Evolutionary conservation across 2,113 vertebrate species (phyloP), one percentile per base, ranked within the genome.

Genomic region (Xiphophorus hellerii): DNA sequence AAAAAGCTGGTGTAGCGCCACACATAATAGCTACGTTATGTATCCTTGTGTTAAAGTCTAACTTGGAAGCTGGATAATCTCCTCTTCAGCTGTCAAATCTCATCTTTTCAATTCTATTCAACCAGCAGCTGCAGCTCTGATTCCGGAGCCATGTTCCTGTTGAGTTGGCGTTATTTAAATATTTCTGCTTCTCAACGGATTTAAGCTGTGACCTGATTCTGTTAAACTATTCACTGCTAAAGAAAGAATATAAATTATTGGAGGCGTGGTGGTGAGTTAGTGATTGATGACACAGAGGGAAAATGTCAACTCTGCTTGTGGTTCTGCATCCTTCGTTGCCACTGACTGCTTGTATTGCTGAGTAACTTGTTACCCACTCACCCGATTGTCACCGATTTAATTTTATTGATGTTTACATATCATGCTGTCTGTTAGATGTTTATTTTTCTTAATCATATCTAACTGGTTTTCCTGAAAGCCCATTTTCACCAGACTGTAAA

Each of bases 221-320:
- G 69, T 68, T 69, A 42, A 66, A 66, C 69, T 66, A 33, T 65
- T 84, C 66, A 27, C 70, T 35, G 71, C 58, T n/a, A 12, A 62
- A 80, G 83, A 83, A 66, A 77, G 76, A 64, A 67, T 77, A 37
- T 85, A 48, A 82, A 48, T 48, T 48, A 48, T 6, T 58, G 51
- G 22, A 25, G 7, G 25, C 25, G 51, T 20, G 25, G 22, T n/a
- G 51, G 13, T 4, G 39, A 20, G 48, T 20, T 58, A 62, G 68
- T 81, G 85, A 85, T 83, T 85, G 75, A 89, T 75, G 84, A 87
- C 82, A 84, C 77, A 71, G 69, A 82, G 73, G 44, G 66, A 84
- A 76, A 80, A 73, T 74, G 82, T 85, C 86, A 71, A 69, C 66
- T 73, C 64, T 72, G 66, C 75, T 63, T 73, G 82, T 25, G 39